A percentile compares a stretch with the other conserved stretches of the same genome.
Conservation (phyloP, 2,113 vertebrate genomes). For the Ciconia stormi region DNA sequence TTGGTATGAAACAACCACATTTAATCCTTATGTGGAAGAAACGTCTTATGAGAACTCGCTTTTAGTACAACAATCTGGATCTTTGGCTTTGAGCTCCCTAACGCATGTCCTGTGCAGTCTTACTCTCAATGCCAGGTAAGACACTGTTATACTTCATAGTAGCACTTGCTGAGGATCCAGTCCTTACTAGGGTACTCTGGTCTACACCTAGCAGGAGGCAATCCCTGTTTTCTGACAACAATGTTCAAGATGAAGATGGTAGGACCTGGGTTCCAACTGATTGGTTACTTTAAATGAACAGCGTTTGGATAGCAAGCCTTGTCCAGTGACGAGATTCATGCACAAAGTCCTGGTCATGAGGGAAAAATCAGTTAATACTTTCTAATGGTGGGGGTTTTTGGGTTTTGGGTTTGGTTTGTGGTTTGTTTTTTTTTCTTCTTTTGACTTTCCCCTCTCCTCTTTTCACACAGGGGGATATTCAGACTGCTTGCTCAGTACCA, state of each 20-base stretch:
- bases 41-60: slow-evolving; percentile 97
- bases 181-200: not conserved
- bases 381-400: not conserved
- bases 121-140: slow-evolving; percentile 91
- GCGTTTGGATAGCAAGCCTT: not conserved
- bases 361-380: not conserved
- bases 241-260: not conserved
- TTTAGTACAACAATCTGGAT: slow-evolving; percentile 90
- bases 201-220: not conserved
- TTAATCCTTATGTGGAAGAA: slow-evolving; percentile 89
- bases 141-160: not conserved
- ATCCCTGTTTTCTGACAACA: not conserved
- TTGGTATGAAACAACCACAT: slow-evolving; percentile 97
- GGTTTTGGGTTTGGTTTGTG: not conserved
- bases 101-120: slow-evolving; percentile 90
- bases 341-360: not conserved
- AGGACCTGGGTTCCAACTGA: not conserved
- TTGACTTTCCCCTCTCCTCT: not conserved
- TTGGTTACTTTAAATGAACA: not conserved
- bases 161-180: not conserved
- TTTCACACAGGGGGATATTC: slow-evolving; percentile 89
- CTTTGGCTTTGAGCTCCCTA: slow-evolving; percentile 90
- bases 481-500: slow-evolving; percentile 90
- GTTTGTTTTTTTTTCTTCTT: not conserved
- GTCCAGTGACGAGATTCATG: not conserved